A percentile compares a stretch with the other conserved stretches of the same genome.
phyloP scores from a whole-genome alignment of 2,113 vertebrate species.

The Phaethon lepturus region DNA sequence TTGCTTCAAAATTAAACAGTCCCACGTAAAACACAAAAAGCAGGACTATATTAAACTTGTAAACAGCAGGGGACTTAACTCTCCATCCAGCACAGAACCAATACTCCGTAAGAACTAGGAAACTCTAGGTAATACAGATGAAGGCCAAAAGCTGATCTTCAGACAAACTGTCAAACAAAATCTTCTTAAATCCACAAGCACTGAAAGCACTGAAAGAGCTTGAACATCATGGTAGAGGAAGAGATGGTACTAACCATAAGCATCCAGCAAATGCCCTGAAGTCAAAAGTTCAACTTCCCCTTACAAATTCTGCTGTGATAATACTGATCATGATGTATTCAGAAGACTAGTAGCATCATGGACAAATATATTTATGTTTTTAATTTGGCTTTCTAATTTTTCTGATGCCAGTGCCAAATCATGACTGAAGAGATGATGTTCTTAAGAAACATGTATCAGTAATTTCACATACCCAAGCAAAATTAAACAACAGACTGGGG shows the following conservation, averaged over 20 bases:
- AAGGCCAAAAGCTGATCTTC: background rate
- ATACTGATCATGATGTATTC: background rate
- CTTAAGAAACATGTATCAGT: background rate
- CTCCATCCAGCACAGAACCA: background rate
- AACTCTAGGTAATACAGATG: background rate
- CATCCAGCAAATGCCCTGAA: background rate
- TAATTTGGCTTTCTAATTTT: background rate
- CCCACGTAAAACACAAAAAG: background rate
- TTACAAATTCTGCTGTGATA: background rate
- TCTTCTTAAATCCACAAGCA: background rate
- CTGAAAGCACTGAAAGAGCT: background rate
- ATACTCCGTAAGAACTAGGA: background rate
- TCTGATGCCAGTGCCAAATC: background rate
- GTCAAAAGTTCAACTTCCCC: background rate
- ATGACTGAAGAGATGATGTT: background rate
- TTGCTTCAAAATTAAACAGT: background rate
- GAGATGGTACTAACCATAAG: background rate
- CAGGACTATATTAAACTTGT: background rate
- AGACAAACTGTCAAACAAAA: background rate
- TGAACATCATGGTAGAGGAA: background rate
- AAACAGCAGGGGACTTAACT: background rate
- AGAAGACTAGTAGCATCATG: background rate
- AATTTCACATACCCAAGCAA: background rate
- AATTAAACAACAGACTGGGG: background rate
- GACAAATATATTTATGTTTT: background rate